These are phyloP conservation scores for Florisuga fusca DNA, from an alignment of 2,797 vertebrate genomes.

Conservation along the genomic window DNA sequence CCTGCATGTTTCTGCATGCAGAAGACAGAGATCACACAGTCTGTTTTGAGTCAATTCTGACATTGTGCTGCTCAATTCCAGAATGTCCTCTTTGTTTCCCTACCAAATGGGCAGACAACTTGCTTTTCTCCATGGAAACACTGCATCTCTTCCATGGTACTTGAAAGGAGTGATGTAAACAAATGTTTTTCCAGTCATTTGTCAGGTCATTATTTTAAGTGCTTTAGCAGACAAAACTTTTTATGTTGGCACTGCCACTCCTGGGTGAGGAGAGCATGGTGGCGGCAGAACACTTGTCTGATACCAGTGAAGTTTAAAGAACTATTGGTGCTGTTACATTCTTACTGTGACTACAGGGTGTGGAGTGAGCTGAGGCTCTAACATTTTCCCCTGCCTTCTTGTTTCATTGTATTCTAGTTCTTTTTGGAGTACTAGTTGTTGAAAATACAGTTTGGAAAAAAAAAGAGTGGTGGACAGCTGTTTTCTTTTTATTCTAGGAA, in stretches of 20 bases:
- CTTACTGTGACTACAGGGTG: fast-evolving
- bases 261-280: background rate
- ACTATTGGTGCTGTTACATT: background rate
- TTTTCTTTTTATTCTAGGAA: background rate
- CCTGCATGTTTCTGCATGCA: background rate
- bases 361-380: background rate
- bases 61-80: background rate
- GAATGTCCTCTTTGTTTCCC: background rate
- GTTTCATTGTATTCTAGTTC: background rate
- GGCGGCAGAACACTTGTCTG: background rate
- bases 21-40: background rate
- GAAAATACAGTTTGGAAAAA: background rate
- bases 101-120: background rate
- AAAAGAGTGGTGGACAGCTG: background rate
- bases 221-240: background rate
- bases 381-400: background rate
- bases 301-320: background rate
- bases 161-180: background rate
- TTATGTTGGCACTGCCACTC: background rate
- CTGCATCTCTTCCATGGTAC: background rate
- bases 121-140: conserved; percentile 31
- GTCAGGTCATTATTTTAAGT: background rate
- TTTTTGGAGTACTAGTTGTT: background rate
- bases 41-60: background rate
- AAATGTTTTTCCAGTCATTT: background rate